A percentile compares a stretch with the other conserved stretches of the same genome.
These are phyloP conservation scores for Plectrocnemia conspersa DNA, from an alignment of 1,140 invertebrate genomes.

Conservation along the genomic window DNA sequence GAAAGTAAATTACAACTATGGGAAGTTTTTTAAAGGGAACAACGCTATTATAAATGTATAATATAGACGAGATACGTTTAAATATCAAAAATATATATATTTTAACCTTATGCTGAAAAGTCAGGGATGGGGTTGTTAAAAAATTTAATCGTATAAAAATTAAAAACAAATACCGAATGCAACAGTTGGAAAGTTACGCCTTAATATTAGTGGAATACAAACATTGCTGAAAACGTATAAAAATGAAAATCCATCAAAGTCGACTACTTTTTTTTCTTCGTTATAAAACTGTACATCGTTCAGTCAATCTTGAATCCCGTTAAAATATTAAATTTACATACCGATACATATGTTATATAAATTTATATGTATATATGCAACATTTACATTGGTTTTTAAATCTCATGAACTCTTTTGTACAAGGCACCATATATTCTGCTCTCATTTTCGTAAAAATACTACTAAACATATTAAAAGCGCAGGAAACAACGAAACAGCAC, in stretches of 20 bases:
- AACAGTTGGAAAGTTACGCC: constrained; percentile 3
- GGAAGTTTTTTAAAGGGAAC: too few relatives aligned
- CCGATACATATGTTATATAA: constrained; percentile 2
- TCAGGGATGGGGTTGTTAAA: too few relatives aligned
- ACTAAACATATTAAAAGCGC: too few relatives aligned
- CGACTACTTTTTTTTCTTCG: constrained; percentile 17
- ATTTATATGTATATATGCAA: constrained; percentile 13
- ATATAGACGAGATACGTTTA: too few relatives aligned
- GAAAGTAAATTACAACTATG: too few relatives aligned
- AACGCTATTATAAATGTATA: too few relatives aligned
- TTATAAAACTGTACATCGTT: constrained; percentile 23
- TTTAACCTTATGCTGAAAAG: too few relatives aligned
- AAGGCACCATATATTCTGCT: constrained; percentile 36
- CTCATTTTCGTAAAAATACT: too few relatives aligned
- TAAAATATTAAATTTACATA: constrained; percentile 9
- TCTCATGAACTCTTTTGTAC: constrained; percentile 28
- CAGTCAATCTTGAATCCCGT: constrained; percentile 22
- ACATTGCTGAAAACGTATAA: constrained; percentile 27
- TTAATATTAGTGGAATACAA: constrained; percentile 16
- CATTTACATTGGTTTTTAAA: constrained; percentile 16
- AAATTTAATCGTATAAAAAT: too few relatives aligned
- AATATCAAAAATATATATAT: too few relatives aligned
- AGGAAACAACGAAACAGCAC: too few relatives aligned
- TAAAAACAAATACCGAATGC: constrained; percentile 7
- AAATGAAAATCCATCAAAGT: constrained; percentile 30